A percentile compares a stretch with the other conserved stretches of the same genome.
Conservation (phyloP, 1,140 invertebrate species). For the Octopus sinensis region DNA sequence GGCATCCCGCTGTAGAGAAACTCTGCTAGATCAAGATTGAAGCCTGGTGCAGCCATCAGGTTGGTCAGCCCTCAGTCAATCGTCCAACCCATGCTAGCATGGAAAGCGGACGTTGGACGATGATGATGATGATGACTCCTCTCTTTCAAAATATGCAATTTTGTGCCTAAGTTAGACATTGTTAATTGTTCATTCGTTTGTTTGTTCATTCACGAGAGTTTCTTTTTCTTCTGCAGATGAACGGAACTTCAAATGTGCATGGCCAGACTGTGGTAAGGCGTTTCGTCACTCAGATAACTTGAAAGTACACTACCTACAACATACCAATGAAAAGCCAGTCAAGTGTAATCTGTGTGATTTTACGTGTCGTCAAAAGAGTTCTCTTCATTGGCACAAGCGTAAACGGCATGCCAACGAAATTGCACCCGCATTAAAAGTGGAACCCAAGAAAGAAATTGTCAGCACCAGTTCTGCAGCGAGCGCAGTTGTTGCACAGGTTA, state of each 20-base stretch:
- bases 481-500: neutral
- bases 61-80: too few relatives aligned
- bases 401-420: constrained; percentile 29
- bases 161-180: neutral
- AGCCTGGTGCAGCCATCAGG: too few relatives aligned
- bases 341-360: constrained; percentile 66
- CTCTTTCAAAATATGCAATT: neutral
- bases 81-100: too few relatives aligned
- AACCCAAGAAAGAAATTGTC: constrained; percentile 1
- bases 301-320: constrained; percentile 75
- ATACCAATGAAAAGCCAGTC: constrained; percentile 81
- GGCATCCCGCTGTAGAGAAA: too few relatives aligned
- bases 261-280: constrained; percentile 46
- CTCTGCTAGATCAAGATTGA: too few relatives aligned
- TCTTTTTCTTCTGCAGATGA: constrained; percentile 39
- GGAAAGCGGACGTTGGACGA: too few relatives aligned
- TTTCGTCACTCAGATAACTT: constrained; percentile 58
- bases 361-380: constrained; percentile 47
- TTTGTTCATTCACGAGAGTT: neutral
- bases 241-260: constrained; percentile 47
- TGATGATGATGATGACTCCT: too few relatives aligned
- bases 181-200: neutral
- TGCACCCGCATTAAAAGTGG: neutral
- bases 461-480: neutral
- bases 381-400: constrained; percentile 46